Evolutionary conservation across 2,888 invertebrate genomes (phyloP).

Genomic region (Chrysolina oricalcia): DNA sequence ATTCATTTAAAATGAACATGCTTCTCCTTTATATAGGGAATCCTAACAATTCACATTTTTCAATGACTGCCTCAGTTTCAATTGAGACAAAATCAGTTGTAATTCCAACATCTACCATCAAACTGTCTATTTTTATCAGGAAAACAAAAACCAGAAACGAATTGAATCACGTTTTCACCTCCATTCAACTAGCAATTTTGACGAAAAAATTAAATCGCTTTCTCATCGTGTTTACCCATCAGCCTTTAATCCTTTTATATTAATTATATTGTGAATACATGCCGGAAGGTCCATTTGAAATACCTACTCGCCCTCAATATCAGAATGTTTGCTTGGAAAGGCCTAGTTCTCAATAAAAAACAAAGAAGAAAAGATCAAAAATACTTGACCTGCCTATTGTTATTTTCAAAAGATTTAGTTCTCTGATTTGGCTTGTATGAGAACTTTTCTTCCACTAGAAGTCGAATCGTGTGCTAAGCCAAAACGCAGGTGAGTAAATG

Average conservation of each 20-base stretch:
- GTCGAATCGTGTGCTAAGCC: too few relatives aligned
- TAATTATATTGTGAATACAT: conserved; percentile 15
- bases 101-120: neutral
- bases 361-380: too few relatives aligned
- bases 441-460: too few relatives aligned
- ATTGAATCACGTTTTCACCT: conserved; percentile 22
- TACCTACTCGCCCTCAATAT: conserved; percentile 14
- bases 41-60: neutral
- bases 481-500: too few relatives aligned
- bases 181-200: conserved; percentile 8
- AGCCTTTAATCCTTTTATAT: conserved; percentile 20
- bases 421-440: too few relatives aligned
- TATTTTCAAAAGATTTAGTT: too few relatives aligned
- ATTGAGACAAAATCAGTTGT: neutral
- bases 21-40: too few relatives aligned
- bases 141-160: conserved; percentile 13
- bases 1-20: too few relatives aligned
- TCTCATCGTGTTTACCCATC: conserved; percentile 23
- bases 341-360: neutral
- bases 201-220: conserved; percentile 17
- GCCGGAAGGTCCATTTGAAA: conserved; percentile 15
- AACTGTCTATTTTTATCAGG: neutral
- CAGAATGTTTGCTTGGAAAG: neutral
- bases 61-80: neutral
- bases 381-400: too few relatives aligned